phyloP scores from a whole-genome alignment of 2,888 invertebrate genomes.

The Drosophila stalkeri region DNA sequence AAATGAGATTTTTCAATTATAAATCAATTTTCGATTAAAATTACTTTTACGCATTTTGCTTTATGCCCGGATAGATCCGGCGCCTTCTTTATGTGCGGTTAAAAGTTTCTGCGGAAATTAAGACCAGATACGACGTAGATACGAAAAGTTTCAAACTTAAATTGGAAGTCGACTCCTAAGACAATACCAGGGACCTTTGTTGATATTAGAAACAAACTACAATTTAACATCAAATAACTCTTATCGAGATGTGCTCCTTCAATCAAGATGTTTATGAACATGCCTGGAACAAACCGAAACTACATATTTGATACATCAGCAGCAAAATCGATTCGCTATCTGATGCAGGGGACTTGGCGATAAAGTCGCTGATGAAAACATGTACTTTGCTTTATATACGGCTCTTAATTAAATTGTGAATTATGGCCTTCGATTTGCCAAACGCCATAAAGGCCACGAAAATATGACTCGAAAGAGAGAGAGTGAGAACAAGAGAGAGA shows the following conservation, averaged over 20 bases:
- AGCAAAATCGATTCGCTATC: constrained; percentile 4
- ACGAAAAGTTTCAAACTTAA: constrained; percentile 22
- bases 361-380: constrained; percentile 42
- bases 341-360: constrained; percentile 22
- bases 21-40: constrained; percentile 86
- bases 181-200: constrained; percentile 5
- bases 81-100: constrained; percentile 21
- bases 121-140: constrained; percentile 4
- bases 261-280: constrained; percentile 5
- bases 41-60: constrained; percentile 83
- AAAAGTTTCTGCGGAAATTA: constrained; percentile 35
- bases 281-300: not conserved
- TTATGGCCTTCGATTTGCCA: constrained; percentile 77
- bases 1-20: constrained; percentile 85
- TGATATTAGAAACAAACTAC: constrained; percentile 5
- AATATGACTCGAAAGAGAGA: constrained; percentile 65
- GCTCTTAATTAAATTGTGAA: constrained; percentile 83
- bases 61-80: constrained; percentile 35
- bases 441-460: constrained; percentile 78
- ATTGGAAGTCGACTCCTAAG: constrained; percentile 15
- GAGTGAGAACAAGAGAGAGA: not conserved
- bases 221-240: constrained; percentile 6
- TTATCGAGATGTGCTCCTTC: constrained; percentile 1
- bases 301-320: constrained; percentile 51
- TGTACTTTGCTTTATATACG: constrained; percentile 60